Base-by-base conservation (phyloP, 2,797 vertebrate genomes). In the Sebastes aleutianus region DNA sequence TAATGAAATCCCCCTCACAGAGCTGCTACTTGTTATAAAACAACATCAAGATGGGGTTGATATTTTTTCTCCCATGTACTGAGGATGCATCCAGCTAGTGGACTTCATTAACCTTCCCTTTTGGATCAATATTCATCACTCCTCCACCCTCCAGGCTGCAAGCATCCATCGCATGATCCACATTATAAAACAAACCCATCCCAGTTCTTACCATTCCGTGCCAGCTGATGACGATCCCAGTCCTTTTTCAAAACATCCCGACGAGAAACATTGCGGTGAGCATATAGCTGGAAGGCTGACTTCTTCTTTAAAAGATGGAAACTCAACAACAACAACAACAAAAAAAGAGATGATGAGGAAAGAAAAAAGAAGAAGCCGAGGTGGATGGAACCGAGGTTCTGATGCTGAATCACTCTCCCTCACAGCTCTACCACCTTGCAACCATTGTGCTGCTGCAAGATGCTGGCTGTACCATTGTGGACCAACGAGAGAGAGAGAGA, bases 391-490 rank as follows among this genome's bases (percentile, higher is more conserved):
- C 76, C 86, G 92, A 89, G 88, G 91, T 91, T 84, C 93, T 91
- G 96, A 96, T 98, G 97, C 97, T 98, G 97, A 98, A 97, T 98
- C 97, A 98, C 95, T 93, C 97, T 93, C 64, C 77, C 94, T 57
- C 88, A 53, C 88, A 53, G 95, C 95, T 97, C 96, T 36, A 97
- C 94, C 94, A 97, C 95, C 96, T 97, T 96, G 95, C 96, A 96
- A 97, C 96, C 97, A 98, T 98, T 97, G 97, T 98, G 97, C 97
- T 98, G 97, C 97, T 68, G 65, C 65, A 96, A 94, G 97, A 98
- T 97, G 98, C 97, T 97, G 97, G 95, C 97, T 97, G 98, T 96
- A 98, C 97, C 98, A 98, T 97, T 96, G 96, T 97, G 96, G 96
- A 96, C 93, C 96, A 93, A 96, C 94, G 82, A 57, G 88, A 26